A percentile compares a stretch with the other conserved stretches of the same genome.
Evolutionary conservation across 2,888 invertebrate species (phyloP).

Genomic region (Cheilosia pagana): DNA sequence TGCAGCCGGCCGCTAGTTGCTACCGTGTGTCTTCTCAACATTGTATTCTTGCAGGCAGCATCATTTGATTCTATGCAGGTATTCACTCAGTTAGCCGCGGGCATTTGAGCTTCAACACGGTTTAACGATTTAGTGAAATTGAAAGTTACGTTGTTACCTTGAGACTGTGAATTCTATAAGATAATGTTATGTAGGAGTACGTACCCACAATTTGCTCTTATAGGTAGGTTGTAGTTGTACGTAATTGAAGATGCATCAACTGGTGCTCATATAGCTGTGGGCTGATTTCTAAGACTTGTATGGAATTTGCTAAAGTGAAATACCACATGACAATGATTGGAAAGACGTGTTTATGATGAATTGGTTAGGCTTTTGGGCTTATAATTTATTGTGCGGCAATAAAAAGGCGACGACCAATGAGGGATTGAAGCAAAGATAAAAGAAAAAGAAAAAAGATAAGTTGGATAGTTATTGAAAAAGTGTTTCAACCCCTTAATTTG

Average conservation of each 20-base stretch:
- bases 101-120: constrained; percentile 18
- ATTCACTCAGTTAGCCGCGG: constrained; percentile 15
- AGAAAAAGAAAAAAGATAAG: no score
- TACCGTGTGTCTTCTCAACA: not conserved
- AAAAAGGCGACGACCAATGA: no score
- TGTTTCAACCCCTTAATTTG: no score
- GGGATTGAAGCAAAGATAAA: no score
- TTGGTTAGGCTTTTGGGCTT: no score
- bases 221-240: not conserved
- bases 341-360: no score
- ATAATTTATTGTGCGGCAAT: no score
- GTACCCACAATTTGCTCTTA: not conserved
- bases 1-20: not conserved
- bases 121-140: constrained; percentile 41
- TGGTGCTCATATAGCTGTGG: constrained; percentile 22
- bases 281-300: not conserved
- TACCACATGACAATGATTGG: not conserved
- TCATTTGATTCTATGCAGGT: not conserved
- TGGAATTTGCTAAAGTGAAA: not conserved
- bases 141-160: constrained; percentile 57
- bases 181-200: not conserved
- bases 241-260: constrained; percentile 27
- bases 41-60: constrained; percentile 19
- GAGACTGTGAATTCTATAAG: constrained; percentile 12
- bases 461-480: no score